Base-by-base conservation (phyloP, 2,888 invertebrate species). In the Chrysolina haemoptera region DNA sequence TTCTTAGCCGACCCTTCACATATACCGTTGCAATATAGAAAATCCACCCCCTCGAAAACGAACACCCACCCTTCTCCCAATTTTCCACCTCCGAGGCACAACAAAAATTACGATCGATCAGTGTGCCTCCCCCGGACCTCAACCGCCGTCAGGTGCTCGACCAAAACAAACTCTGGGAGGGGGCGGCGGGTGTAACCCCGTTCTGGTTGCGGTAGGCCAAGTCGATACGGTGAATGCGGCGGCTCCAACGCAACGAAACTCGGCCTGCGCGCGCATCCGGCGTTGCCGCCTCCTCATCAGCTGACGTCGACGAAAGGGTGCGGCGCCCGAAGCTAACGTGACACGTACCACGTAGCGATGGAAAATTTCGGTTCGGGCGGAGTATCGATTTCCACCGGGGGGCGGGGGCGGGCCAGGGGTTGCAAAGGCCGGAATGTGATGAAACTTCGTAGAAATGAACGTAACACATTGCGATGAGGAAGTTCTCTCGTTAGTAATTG, bases 141-240 rank as follows among this genome's bases (percentile, higher is more conserved):
- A 11, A 20, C 53, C 53, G 5, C 14, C 43, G 14, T 53, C 53
- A 53, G 53, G 53, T 53, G 53, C 53, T 20, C 53, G 53, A 53
- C 20, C 20, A 53, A 53, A 53, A 53, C 53, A 53, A 53, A 53
- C 20, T 10, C 11, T 20, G 11, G 18, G 20, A 53, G 53, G 53
- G 20, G 18, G 18, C 53, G 27, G 16, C 14, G 53, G 10, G 16
- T 6, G 53, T 35, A 67, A 55, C 67, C 67, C 41, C 53, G 9
- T 16, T 27, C 11, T 12, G 40, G 67, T 67, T 67, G 67, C 48
- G 67, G 53, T 53, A 67, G 67, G 67, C 53, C 63, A 46, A 53
- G 27, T 14, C 27, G 4, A 50, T 48, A 22, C 9, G 50, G 50
- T 66, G 22, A 18, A 63, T 63, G 6, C 4, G 40, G 22, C 41